Base-by-base conservation (phyloP, 35 echinoderm and acorn worm species). In the Lytechinus variegatus region DNA sequence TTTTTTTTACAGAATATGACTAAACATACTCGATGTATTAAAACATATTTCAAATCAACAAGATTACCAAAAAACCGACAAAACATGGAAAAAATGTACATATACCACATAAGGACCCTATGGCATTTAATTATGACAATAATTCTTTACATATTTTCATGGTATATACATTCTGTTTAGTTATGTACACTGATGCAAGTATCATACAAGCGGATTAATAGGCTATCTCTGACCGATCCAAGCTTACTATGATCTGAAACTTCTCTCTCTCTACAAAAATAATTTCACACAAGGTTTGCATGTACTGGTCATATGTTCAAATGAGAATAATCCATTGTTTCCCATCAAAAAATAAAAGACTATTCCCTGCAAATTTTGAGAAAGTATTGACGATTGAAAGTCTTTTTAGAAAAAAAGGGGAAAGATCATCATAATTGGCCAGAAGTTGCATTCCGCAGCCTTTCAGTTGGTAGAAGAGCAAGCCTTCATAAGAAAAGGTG, bases 131-230 rank as follows among this genome's bases (percentile, higher is more conserved):
- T 79, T 79, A 79, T 79, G 19, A 79, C 66, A 79, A 79, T 79
- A 79, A 44, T 79, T 79, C 66, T 79, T n/a, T 79, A 79, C 66
- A 79, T 79, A 79, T 79, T 79, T 79, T 79, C 66, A 79, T 79
- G 19, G 66, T 79, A 79, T 79, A 24, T 79, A 79, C 66, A 79
- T n/a, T 79, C 66, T 24, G n/a, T 19, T 79, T 16, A 79, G n/a
- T 79, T 79, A 16, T 79, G 66, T 79, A 79, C 66, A 79, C 5
- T 24, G 21, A 79, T 24, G 19, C 66, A 79, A 79, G 33, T 44
- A 79, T 79, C n/a, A 24, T 79, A 79, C 66, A 79, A 79, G 66
- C 66, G 6, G 66, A n/a, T 24, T 4, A 6, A 79, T 79, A 79
- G 66, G 66, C 66, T 79, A 24, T 79, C 66, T 79, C 66, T n/a